These are phyloP conservation scores for Ptychadena robeensis DNA, from an alignment of 2,797 vertebrate genomes.

Conservation along the genomic window DNA sequence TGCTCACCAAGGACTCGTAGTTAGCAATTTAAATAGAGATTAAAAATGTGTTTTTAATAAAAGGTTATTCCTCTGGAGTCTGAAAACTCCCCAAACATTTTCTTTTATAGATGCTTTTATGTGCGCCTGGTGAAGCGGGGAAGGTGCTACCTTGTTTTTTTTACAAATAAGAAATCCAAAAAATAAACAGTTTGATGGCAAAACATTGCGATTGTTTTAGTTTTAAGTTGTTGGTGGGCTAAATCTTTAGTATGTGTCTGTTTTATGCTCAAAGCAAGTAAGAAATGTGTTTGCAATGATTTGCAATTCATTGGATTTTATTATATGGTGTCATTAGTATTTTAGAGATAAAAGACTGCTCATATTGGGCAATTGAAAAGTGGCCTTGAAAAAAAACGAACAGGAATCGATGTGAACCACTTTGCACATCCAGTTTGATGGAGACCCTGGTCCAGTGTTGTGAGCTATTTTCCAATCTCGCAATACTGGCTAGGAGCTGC, in stretches of 20 bases:
- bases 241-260: neutral
- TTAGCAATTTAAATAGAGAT: constrained; percentile 61
- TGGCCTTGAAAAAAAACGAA: too few relatives aligned
- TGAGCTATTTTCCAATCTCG: too few relatives aligned
- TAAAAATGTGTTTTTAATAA: constrained; percentile 60
- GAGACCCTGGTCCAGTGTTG: too few relatives aligned
- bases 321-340: neutral
- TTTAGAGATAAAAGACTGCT: neutral
- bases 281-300: neutral
- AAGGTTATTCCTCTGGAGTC: constrained; percentile 56
- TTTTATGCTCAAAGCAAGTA: neutral
- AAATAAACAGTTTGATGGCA: constrained; percentile 3
- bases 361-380: neutral
- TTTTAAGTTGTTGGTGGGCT: neutral
- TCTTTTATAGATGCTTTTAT: constrained; percentile 56
- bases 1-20: constrained; percentile 55
- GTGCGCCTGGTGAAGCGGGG: constrained; percentile 41
- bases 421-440: too few relatives aligned
- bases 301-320: neutral
- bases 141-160: constrained; percentile 33
- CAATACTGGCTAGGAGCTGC: too few relatives aligned
- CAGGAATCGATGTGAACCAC: too few relatives aligned
- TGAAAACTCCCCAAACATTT: constrained; percentile 43
- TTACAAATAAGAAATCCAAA: constrained; percentile 10
- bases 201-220: constrained; percentile 15